Base-by-base conservation (phyloP, 1,140 invertebrate genomes). In the Scaptomyza graminum region DNA sequence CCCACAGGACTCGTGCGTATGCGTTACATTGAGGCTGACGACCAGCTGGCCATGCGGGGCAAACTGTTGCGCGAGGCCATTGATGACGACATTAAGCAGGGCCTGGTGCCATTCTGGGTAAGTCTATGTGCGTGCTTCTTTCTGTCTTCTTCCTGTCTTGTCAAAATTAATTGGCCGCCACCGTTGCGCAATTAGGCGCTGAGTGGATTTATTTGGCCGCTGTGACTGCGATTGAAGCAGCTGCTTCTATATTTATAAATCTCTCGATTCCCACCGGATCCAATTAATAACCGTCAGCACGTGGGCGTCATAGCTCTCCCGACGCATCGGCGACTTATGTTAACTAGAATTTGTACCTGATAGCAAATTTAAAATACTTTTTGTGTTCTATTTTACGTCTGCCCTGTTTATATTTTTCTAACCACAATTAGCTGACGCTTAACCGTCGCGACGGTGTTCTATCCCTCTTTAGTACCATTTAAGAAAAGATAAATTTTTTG, bases 51-150 rank as follows among this genome's bases (percentile, higher is more conserved):
- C 69, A 95, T 99, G 93, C 93, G 97, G 34, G 97, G 97, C 3
- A 94, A 95, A 18, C 94, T 94, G 54, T 93, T 99, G 15, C 92
- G 94, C 16, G 95, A 97, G 89, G 96, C 97, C 3, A 95, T 99
- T 39, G 92, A 94, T 39, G 94, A 94, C 47, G 98, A 99, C 92
- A 94, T 96, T 80, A 95, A 96, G 75, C 95, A 96, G 56, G 98
- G 98, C 12, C 93, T 99, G 9, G 96, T 99, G 55, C 98, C 98
- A 13, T 99, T 99, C 93, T 99, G 96, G 94, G 98, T 99, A 93
- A 96, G 83, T 88, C 15, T 22, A 22, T 3, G 18, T 22, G 18
- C 18, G n/a, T n/a, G n/a, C n/a, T n/a, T n/a, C n/a, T n/a, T 31
- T 34, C 9, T n/a, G 18, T 56, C 25, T 57, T 57, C 37, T 8